Percentiles rank a stretch among this genome's conserved stretches.
Conservation (phyloP, 2,797 vertebrate species). For the Oryzias dopingdopingensis region DNA sequence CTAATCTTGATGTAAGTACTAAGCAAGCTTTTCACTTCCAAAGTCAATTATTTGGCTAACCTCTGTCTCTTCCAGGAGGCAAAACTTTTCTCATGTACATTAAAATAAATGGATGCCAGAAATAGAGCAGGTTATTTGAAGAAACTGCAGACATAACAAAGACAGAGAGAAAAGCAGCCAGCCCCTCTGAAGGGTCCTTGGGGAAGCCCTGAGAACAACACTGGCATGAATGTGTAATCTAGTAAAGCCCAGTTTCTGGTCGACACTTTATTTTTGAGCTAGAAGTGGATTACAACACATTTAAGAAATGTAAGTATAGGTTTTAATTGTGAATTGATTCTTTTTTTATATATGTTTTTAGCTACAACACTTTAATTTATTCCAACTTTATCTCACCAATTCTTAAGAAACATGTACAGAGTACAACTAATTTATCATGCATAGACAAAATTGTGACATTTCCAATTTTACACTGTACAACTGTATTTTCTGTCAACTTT, state of each 20-base stretch:
- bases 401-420: too few relatives aligned
- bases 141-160: conserved; percentile 70
- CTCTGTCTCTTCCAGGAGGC: conserved; percentile 12
- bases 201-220: conserved; percentile 36
- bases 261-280: conserved; percentile 37
- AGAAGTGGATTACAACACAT: too few relatives aligned
- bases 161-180: conserved; percentile 51
- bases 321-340: neutral
- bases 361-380: neutral
- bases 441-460: too few relatives aligned
- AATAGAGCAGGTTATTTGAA: conserved; percentile 56
- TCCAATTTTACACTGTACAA: too few relatives aligned
- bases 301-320: conserved; percentile 14
- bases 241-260: conserved; percentile 35
- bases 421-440: too few relatives aligned
- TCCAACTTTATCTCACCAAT: too few relatives aligned
- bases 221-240: conserved; percentile 58
- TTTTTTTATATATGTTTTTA: too few relatives aligned
- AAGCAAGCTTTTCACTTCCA: conserved; percentile 17
- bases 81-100: conserved; percentile 37
- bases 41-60: conserved; percentile 5
- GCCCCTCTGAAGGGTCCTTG: conserved; percentile 41
- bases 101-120: conserved; percentile 49
- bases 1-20: conserved; percentile 35
- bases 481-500: too few relatives aligned